A percentile compares a stretch with the other conserved stretches of the same genome.
phyloP scores from a whole-genome alignment of 1,140 invertebrate genomes.

The Bombus waltoni region DNA sequence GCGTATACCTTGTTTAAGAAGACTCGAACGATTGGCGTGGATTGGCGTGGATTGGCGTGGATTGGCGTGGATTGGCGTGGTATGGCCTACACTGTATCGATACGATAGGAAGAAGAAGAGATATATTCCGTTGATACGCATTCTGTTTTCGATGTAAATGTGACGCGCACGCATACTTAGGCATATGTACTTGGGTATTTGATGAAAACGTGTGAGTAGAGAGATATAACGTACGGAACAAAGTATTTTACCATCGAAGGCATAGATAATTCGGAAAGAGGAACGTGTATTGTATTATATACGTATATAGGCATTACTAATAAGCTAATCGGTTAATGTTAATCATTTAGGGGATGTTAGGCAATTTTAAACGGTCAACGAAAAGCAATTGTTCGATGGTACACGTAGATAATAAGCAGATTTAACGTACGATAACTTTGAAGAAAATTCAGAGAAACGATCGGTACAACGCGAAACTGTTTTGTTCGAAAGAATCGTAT shows the following conservation, averaged over 20 bases:
- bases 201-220: constrained; percentile 1
- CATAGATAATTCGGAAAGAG: constrained; percentile 19
- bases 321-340: constrained; percentile 21
- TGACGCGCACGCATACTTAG: neutral
- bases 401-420: constrained; percentile 47
- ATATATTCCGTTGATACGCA: constrained; percentile 31
- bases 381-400: constrained; percentile 71
- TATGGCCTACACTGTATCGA: constrained; percentile 57
- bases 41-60: neutral
- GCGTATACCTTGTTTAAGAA: too few species aligned
- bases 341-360: constrained; percentile 51
- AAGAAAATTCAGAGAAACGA: neutral
- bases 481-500: neutral
- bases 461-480: neutral
- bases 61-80: constrained; percentile 3
- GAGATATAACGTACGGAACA: constrained; percentile 25
- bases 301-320: constrained; percentile 32
- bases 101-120: neutral
- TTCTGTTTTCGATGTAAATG: neutral
- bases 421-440: neutral
- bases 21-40: constrained; percentile 8
- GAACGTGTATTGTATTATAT: constrained; percentile 58
- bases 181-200: neutral
- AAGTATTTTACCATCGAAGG: constrained; percentile 56
- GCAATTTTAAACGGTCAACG: constrained; percentile 71